Evolutionary conservation across 1,140 invertebrate genomes (phyloP).

Genomic region (Pteromalus puparum): DNA sequence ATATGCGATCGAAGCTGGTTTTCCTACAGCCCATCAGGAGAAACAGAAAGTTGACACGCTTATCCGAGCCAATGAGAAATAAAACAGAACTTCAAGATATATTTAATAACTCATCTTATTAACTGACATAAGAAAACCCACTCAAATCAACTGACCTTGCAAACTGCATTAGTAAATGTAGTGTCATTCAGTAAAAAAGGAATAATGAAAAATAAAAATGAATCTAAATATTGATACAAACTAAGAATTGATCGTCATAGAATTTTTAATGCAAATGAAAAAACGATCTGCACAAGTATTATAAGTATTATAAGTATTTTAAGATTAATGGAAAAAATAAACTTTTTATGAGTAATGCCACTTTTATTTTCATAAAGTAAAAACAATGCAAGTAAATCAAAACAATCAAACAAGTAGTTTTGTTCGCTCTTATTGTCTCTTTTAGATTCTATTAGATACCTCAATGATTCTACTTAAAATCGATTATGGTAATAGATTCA

Average conservation of each 20-base stretch:
- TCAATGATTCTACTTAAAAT: conserved; percentile 3
- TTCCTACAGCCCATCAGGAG: too few relatives aligned
- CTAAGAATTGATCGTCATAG: background rate
- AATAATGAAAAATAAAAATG: conserved; percentile 13
- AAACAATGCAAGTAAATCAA: conserved; percentile 33
- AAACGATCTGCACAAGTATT: too few relatives aligned
- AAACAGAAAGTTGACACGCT: too few relatives aligned
- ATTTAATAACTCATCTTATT: too few relatives aligned
- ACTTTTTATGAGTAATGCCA: conserved; percentile 12
- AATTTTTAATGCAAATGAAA: background rate
- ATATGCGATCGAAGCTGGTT: too few relatives aligned
- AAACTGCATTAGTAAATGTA: background rate
- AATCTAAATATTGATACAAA: background rate
- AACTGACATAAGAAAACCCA: too few relatives aligned
- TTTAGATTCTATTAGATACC: conserved; percentile 6
- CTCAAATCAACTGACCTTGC: background rate
- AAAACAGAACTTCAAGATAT: too few relatives aligned
- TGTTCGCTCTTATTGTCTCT: conserved; percentile 10
- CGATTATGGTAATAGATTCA: background rate
- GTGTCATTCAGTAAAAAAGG: background rate
- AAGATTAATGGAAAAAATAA: conserved; percentile 1
- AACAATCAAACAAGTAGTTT: conserved; percentile 35
- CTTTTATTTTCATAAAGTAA: conserved; percentile 34
- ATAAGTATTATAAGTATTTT: background rate
- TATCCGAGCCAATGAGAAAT: too few relatives aligned